Conservation (phyloP, 2,888 invertebrate genomes). For the Seladonia tumulorum region DNA sequence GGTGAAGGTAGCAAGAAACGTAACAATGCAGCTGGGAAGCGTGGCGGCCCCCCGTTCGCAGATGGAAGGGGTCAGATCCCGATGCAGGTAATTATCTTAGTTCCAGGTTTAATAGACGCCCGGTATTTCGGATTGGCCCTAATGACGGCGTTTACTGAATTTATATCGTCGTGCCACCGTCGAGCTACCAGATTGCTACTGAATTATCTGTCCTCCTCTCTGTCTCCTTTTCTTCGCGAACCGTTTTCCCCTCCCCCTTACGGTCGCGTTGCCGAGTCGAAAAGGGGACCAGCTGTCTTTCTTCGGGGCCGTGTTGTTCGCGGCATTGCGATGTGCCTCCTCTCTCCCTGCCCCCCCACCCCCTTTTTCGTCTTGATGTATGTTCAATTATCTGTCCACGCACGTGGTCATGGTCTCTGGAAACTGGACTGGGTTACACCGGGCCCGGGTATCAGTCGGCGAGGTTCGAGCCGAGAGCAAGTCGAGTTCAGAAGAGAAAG, state of each 20-base stretch:
- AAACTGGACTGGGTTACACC: background rate
- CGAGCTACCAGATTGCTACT: constrained; percentile 73
- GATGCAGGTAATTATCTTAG: constrained; percentile 82
- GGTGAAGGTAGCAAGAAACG: constrained; percentile 71
- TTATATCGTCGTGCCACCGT: constrained; percentile 78
- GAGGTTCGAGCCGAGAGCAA: background rate
- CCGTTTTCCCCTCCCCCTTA: constrained; percentile 1
- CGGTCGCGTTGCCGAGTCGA: constrained; percentile 21
- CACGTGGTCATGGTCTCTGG: constrained; percentile 55
- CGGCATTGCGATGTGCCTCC: constrained; percentile 46
- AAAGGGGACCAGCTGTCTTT: constrained; percentile 47
- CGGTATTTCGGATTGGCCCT: constrained; percentile 82
- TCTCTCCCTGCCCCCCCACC: background rate
- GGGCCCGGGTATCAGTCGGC: background rate
- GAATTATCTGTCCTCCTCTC: constrained; percentile 70
- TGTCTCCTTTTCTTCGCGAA: background rate
- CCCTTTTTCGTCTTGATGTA: constrained; percentile 71
- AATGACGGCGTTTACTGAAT: constrained; percentile 83
- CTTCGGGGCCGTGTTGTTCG: constrained; percentile 51
- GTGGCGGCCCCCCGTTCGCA: constrained; percentile 45
- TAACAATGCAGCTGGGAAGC: constrained; percentile 75
- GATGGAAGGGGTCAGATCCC: constrained; percentile 48
- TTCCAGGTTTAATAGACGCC: constrained; percentile 83
- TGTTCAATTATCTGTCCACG: constrained; percentile 78
- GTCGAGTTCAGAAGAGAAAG: constrained; percentile 69